These are phyloP conservation scores for Vollenhovia emeryi DNA, from an alignment of 1,140 invertebrate genomes.

Conservation along the genomic window DNA sequence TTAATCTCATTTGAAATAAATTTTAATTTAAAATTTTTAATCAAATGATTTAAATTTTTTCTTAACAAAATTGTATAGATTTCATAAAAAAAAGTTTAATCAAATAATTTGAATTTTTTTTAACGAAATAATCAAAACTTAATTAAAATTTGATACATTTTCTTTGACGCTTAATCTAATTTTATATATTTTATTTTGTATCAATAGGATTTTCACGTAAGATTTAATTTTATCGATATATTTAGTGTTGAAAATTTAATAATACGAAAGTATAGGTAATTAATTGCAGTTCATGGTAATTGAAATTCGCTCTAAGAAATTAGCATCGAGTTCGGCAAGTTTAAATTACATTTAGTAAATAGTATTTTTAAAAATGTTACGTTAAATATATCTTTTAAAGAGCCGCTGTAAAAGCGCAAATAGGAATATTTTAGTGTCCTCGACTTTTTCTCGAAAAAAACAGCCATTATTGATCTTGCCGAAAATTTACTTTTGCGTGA, in stretches of 20 bases:
- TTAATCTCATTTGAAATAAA: not conserved
- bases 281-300: not conserved
- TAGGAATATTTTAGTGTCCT: not conserved
- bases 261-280: not conserved
- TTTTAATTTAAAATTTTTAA: too few species aligned
- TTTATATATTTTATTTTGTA: not conserved
- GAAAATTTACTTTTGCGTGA: not conserved
- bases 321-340: not conserved
- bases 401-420: not conserved
- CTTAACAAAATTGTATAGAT: too few species aligned
- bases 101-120: too few species aligned
- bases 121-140: not conserved
- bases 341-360: not conserved
- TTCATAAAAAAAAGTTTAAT: too few species aligned
- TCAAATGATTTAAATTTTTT: too few species aligned
- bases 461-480: conserved; percentile 4
- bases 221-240: not conserved
- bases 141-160: not conserved
- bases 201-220: not conserved
- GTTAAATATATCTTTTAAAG: not conserved
- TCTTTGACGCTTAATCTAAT: not conserved
- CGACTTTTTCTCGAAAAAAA: not conserved
- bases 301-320: not conserved
- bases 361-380: not conserved
- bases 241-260: not conserved